Conservation (phyloP, 92 coral and sea anemone genomes). For the Galaxea fascicularis region DNA sequence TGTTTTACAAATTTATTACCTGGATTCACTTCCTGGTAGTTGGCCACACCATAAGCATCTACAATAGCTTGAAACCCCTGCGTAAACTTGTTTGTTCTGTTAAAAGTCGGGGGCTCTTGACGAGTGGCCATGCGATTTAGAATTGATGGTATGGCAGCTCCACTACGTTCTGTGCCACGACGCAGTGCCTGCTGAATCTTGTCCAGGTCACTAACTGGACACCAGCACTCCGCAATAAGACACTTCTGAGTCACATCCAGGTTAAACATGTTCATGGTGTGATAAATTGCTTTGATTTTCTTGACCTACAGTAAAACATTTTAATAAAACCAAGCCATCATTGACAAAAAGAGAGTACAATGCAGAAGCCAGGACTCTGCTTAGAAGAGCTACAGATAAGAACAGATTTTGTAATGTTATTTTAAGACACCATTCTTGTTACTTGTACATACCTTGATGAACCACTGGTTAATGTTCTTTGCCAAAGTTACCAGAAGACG, state of each 20-base stretch:
- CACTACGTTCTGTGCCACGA: conserved; percentile 96
- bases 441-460: conserved; percentile 78
- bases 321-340: too few relatives aligned
- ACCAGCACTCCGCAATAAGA: conserved; percentile 99
- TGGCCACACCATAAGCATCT: conserved; percentile 98
- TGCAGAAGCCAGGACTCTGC: too few relatives aligned
- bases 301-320: conserved; percentile 70
- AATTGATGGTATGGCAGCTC: conserved; percentile 96
- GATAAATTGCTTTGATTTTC: conserved; percentile 98
- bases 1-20: conserved; percentile 63
- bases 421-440: too few relatives aligned
- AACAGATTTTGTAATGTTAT: too few relatives aligned
- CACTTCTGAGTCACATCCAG: conserved; percentile 99
- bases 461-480: conserved; percentile 94
- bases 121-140: conserved; percentile 92
- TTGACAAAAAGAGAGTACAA: background rate
- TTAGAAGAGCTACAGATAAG: too few relatives aligned
- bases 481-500: conserved; percentile 89
- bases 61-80: conserved; percentile 95
- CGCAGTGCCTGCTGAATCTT: conserved; percentile 88
- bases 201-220: conserved; percentile 96
- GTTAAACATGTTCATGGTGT: conserved; percentile 99
- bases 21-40: conserved; percentile 98
- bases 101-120: conserved; percentile 98
- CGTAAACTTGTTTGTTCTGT: conserved; percentile 95